Percentiles rank a stretch among this genome's conserved stretches.
phyloP scores from a whole-genome alignment of 2,113 vertebrate species.

The Amphiprion percula region DNA sequence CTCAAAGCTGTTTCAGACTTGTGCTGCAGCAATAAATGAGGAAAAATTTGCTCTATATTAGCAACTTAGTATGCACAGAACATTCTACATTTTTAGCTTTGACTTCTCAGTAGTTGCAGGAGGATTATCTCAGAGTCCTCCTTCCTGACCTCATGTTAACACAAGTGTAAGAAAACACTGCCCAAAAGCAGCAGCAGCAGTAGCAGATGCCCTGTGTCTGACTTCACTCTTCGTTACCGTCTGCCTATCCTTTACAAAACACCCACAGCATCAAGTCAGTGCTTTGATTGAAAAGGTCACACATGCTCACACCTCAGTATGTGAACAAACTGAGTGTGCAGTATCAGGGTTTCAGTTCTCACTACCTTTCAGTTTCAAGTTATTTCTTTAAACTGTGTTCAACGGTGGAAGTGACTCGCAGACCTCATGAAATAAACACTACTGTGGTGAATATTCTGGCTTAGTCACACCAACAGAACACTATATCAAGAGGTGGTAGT shows the following conservation, averaged over 20 bases:
- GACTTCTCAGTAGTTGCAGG: no score
- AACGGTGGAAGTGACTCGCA: slow-evolving; percentile 12
- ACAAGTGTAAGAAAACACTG: no score
- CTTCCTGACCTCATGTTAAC: background rate
- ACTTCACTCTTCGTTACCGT: slow-evolving; percentile 11
- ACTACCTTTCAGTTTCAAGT: slow-evolving; percentile 11
- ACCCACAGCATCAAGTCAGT: slow-evolving; percentile 12
- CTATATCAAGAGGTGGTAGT: background rate
- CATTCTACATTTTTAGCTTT: no score
- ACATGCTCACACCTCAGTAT: background rate
- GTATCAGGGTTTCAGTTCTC: slow-evolving; percentile 14
- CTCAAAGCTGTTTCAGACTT: background rate
- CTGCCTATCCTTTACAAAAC: slow-evolving; percentile 26
- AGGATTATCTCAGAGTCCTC: background rate
- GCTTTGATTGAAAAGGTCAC: slow-evolving; percentile 3
- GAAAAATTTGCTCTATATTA: background rate
- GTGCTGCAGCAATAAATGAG: background rate
- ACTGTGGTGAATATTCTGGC: background rate
- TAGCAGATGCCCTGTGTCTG: slow-evolving; percentile 9
- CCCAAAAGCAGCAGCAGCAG: no score
- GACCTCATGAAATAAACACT: slow-evolving; percentile 3
- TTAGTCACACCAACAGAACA: background rate
- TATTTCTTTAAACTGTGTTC: slow-evolving; percentile 1
- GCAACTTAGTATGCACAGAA: background rate
- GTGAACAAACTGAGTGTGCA: background rate